These are phyloP conservation scores for Ephestia elutella DNA, from an alignment of 1,140 invertebrate genomes.

Conservation along the genomic window DNA sequence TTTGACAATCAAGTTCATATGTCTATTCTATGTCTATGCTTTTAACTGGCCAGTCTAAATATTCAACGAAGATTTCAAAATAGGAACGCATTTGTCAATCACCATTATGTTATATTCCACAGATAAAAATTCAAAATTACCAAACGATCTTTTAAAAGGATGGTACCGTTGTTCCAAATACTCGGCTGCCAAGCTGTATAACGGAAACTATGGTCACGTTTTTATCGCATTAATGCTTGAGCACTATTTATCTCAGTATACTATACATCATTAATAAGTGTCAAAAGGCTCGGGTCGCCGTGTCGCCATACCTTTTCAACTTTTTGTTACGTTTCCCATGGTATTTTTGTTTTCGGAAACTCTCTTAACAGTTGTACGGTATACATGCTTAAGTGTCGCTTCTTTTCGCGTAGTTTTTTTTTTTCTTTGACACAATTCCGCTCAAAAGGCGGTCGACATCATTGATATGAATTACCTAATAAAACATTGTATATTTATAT, in stretches of 20 bases:
- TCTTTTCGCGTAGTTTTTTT: too few species aligned
- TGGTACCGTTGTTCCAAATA: constrained; percentile 2
- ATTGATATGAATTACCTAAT: too few species aligned
- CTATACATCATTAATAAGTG: constrained; percentile 36
- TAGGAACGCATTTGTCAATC: neutral
- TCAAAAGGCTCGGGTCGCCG: constrained; percentile 26
- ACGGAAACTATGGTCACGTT: constrained; percentile 38
- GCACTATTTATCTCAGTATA: constrained; percentile 36
- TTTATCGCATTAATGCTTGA: constrained; percentile 42
- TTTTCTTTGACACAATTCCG: too few species aligned
- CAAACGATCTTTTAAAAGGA: neutral
- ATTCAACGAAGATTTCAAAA: neutral
- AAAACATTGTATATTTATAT: too few species aligned
- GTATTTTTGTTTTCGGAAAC: constrained; percentile 13
- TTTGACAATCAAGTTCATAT: too few species aligned
- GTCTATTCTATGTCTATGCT: too few species aligned
- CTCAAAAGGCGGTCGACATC: too few species aligned
- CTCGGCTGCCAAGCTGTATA: constrained; percentile 16
- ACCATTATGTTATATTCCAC: neutral
- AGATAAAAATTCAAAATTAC: constrained; percentile 5
- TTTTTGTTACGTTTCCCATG: constrained; percentile 4
- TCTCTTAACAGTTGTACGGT: neutral
- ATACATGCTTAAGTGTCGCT: too few species aligned
- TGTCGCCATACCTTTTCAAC: neutral
- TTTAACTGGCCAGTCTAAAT: neutral